phyloP scores from a whole-genome alignment of 2,888 invertebrate genomes.

The Acleris literana region DNA sequence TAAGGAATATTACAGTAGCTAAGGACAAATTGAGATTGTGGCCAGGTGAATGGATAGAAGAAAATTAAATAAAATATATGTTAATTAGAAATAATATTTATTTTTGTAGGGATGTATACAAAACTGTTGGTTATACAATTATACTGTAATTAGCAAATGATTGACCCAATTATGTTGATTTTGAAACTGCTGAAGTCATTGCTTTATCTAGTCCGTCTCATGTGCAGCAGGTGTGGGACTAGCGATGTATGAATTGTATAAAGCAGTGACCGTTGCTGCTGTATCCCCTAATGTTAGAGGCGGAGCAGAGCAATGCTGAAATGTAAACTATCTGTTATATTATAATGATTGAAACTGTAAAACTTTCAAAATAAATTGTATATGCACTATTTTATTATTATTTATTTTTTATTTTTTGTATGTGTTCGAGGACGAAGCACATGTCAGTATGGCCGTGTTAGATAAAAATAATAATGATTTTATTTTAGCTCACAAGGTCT shows the following conservation, averaged over 20 bases:
- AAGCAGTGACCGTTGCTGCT: neutral
- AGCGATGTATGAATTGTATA: too few species aligned
- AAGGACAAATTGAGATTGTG: too few species aligned
- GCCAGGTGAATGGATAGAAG: too few species aligned
- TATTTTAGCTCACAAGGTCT: too few species aligned
- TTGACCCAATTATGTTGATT: neutral
- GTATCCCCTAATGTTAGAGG: neutral
- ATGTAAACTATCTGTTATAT: neutral
- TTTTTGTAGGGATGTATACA: neutral
- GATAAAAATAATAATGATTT: too few species aligned
- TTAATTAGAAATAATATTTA: neutral
- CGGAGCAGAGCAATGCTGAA: neutral
- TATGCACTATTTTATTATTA: too few species aligned
- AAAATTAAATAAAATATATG: too few species aligned
- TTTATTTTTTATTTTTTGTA: too few species aligned
- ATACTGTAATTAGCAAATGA: neutral
- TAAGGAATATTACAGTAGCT: too few species aligned
- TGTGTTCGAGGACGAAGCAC: too few species aligned
- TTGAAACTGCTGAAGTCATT: neutral
- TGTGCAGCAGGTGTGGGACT: neutral
- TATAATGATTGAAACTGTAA: conserved; percentile 18
- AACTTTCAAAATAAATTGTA: neutral
- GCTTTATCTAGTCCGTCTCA: conserved; percentile 1
- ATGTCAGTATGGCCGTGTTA: too few species aligned
- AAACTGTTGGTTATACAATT: neutral